These are phyloP conservation scores for Ataeniobius toweri DNA, from an alignment of 2,797 vertebrate species.

Conservation along the genomic window DNA sequence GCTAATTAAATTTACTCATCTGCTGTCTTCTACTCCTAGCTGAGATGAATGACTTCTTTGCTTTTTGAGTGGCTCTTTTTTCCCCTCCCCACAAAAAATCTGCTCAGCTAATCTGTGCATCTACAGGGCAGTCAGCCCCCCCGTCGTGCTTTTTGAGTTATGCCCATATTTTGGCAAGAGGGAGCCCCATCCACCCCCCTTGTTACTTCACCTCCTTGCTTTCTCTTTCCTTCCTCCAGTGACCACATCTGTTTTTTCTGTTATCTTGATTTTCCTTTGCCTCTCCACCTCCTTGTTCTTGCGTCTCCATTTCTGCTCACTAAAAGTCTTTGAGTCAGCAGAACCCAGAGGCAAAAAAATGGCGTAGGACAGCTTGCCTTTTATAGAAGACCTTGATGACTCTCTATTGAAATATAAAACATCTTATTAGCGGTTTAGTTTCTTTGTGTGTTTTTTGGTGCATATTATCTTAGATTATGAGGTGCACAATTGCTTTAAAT, in stretches of 20 bases:
- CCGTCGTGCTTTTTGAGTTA: constrained; percentile 50
- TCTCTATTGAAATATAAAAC: constrained; percentile 31
- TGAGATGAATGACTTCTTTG: constrained; percentile 73
- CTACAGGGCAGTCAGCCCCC: constrained; percentile 18
- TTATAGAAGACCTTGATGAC: constrained; percentile 51
- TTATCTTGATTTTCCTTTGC: constrained; percentile 26
- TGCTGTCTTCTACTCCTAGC: constrained; percentile 57
- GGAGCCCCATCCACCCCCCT: constrained; percentile 27
- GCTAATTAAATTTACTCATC: constrained; percentile 75
- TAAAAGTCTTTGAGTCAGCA: constrained; percentile 74
- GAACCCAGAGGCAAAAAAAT: constrained; percentile 60
- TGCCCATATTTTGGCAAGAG: constrained; percentile 31
- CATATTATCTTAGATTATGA: constrained; percentile 29
- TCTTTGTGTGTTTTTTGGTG: constrained; percentile 28
- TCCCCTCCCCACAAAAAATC: constrained; percentile 26
- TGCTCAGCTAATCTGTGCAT: constrained; percentile 16
- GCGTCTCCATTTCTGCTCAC: constrained; percentile 31
- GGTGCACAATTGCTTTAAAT: not conserved
- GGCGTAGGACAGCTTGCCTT: constrained; percentile 26
- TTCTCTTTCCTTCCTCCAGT: constrained; percentile 43
- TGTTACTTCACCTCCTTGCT: constrained; percentile 56
- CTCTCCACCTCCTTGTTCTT: constrained; percentile 18
- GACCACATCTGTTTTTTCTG: constrained; percentile 75
- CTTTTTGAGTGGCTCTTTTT: constrained; percentile 53
- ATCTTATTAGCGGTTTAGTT: constrained; percentile 23